A percentile compares a stretch with the other conserved stretches of the same genome.
phyloP scores from a whole-genome alignment of 2,888 invertebrate species.

The Gandaritis pyraliata region DNA sequence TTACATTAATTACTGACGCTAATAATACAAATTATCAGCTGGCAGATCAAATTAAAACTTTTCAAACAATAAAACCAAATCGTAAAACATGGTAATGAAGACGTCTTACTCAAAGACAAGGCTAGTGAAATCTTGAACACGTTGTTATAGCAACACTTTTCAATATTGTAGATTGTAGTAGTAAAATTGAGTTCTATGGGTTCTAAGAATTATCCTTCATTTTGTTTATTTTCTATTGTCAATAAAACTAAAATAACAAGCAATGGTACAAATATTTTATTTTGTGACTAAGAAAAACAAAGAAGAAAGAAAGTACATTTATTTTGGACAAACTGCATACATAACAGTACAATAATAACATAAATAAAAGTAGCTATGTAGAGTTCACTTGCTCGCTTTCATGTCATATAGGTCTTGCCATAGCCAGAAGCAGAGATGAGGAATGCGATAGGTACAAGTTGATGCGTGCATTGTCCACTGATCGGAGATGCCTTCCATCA shows the following conservation, averaged over 20 bases:
- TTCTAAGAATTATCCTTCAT: too few species aligned
- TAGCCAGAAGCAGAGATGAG: slow-evolving; percentile 60
- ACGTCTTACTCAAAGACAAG: slow-evolving; percentile 4
- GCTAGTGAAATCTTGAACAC: slow-evolving; percentile 6
- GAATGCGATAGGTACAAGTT: slow-evolving; percentile 63
- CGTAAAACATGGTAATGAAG: slow-evolving; percentile 23
- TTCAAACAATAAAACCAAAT: slow-evolving; percentile 18
- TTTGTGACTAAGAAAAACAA: too few species aligned
- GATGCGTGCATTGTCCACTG: slow-evolving; percentile 62
- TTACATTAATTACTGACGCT: slow-evolving; percentile 14
- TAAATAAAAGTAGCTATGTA: too few species aligned
- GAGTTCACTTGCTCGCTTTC: slow-evolving; percentile 9
- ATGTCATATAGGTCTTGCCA: slow-evolving; percentile 39
- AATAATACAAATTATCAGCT: slow-evolving; percentile 21
- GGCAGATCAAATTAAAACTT: slow-evolving; percentile 23
- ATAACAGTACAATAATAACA: too few species aligned
- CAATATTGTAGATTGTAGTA: too few species aligned
- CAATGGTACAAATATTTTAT: too few species aligned
- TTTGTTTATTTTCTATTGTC: too few species aligned
- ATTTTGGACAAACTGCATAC: too few species aligned
- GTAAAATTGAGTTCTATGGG: too few species aligned
- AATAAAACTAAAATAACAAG: too few species aligned
- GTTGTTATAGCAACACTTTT: background rate
- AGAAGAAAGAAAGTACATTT: too few species aligned
- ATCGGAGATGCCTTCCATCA: slow-evolving; percentile 56